Base-by-base conservation (phyloP, 37 sponge, comb jelly and placozoan species). In the Ephydatia muelleri region DNA sequence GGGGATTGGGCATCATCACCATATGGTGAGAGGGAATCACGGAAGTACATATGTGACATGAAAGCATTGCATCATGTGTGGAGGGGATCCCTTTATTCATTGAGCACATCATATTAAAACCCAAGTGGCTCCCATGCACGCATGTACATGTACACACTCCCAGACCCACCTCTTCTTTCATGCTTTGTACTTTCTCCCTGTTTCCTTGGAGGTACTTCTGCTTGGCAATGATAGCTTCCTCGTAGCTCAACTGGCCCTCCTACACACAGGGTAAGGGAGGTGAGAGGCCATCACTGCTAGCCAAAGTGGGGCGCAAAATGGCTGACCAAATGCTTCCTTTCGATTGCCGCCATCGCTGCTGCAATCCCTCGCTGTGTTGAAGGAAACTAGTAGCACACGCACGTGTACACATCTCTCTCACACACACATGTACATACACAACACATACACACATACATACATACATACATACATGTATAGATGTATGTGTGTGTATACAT, bases 151-250 rank as follows among this genome's bases (percentile, higher is more conserved):
- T 57, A 14, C 19, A 11, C 16, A n/a, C 31, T 38, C 31, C 11
- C 5, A 28, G 33, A 2, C 67, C 40, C n/a, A 85, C 89, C 83
- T 98, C 92, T 39, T 92, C 95, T 82, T 94, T 96, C 88, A 96
- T 36, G 30, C 31, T 70, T 73, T 84, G 38, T 21, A 91, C 97
- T 21, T 78, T 88, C 74, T 85, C 82, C 37, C 73, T 88, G 49
- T 75, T 94, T 33, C 88, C 87, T 35, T 88, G 70, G 33, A 87
- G 71, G 76, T 76, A 78, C 38, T 67, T 86, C 89, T 94, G 93
- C 47, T 80, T 92, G 14, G 99, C 95, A 67, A 98, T 87, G 72
- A 96, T 98, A 4, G 99, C 99, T 69, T 96, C 99, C 73, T 98
- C 99, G 70, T 96, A 92, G 79, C 91, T 96, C 38, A 98, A 37